These are phyloP conservation scores for Chlorops oryzae DNA, from an alignment of 1,140 invertebrate species.

Conservation along the genomic window DNA sequence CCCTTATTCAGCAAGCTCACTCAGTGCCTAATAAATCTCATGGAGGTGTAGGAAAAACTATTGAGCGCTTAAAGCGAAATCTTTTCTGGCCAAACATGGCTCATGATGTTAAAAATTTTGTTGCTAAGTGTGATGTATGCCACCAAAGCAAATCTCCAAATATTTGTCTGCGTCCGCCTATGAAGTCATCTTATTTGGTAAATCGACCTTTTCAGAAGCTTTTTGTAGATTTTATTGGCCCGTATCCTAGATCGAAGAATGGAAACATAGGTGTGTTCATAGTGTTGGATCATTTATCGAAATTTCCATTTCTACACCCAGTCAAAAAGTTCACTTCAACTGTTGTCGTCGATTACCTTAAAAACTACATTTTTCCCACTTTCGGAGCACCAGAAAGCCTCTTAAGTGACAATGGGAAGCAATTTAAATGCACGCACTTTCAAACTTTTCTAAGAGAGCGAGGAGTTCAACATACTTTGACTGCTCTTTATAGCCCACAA, in stretches of 20 bases:
- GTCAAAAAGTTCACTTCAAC: constrained; percentile 11
- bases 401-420: constrained; percentile 23
- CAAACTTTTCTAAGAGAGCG: constrained; percentile 13
- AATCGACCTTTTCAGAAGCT: constrained; percentile 13
- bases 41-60: constrained; percentile 6
- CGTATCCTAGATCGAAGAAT: constrained; percentile 10
- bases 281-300: constrained; percentile 15
- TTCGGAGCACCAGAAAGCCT: constrained; percentile 21
- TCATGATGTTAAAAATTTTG: not conserved
- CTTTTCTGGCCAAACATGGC: constrained; percentile 1
- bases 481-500: constrained; percentile 13
- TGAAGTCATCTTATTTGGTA: not conserved
- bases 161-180: not conserved
- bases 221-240: constrained; percentile 14
- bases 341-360: constrained; percentile 7
- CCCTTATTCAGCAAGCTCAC: not conserved
- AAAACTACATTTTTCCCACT: constrained; percentile 16
- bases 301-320: constrained; percentile 13
- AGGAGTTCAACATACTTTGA: constrained; percentile 17
- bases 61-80: not conserved
- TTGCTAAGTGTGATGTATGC: not conserved
- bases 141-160: constrained; percentile 1
- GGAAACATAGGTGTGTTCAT: constrained; percentile 15
- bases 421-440: constrained; percentile 23
- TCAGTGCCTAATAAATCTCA: constrained; percentile 1